phyloP scores from a whole-genome alignment of 2,113 vertebrate genomes.

The Elaphurus davidianus region DNA sequence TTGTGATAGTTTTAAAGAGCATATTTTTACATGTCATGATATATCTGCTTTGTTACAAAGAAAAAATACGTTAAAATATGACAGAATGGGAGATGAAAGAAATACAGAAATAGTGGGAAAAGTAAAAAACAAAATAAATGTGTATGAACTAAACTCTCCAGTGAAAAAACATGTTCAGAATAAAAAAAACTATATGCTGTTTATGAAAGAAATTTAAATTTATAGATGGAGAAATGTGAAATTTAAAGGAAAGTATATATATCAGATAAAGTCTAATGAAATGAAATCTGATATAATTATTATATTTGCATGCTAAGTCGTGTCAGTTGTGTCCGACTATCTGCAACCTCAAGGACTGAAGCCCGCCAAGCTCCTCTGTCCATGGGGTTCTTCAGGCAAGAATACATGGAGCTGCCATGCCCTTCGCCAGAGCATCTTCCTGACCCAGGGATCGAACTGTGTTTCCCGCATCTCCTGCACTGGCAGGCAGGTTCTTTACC shows the following conservation, averaged over 20 bases:
- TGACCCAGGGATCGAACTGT: rapidly evolving
- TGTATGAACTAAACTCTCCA: not conserved
- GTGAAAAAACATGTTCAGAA: not conserved
- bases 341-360: not conserved
- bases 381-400: too few relatives aligned
- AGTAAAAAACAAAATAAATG: not conserved
- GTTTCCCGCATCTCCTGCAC: not conserved
- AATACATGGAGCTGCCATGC: too few relatives aligned
- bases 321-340: not conserved
- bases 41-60: not conserved
- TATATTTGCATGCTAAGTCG: not conserved
- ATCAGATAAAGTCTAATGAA: not conserved
- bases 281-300: not conserved
- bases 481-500: not conserved
- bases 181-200: not conserved
- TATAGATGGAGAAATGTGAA: not conserved
- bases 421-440: not conserved
- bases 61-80: not conserved
- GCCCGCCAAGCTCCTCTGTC: too few relatives aligned
- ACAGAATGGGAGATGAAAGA: not conserved
- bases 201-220: not conserved
- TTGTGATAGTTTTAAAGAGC: not conserved
- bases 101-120: not conserved
- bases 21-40: not conserved
- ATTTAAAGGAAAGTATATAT: not conserved